Evolutionary conservation across 2,888 invertebrate species (phyloP).

Genomic region (Coelinius sp.): DNA sequence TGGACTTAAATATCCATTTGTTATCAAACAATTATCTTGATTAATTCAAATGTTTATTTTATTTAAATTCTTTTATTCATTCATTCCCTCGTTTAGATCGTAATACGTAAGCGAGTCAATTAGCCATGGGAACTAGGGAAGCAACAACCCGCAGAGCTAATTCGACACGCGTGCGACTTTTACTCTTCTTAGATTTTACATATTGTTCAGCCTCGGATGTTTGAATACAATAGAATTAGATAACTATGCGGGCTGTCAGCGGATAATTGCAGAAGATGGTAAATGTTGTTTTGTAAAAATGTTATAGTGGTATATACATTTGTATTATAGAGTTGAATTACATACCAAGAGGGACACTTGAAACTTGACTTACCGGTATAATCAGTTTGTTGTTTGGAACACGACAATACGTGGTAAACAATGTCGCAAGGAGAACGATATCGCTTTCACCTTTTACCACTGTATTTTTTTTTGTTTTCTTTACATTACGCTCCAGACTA

Average conservation of each 20-base stretch:
- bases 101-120: conserved; percentile 13
- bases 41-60: too few relatives aligned
- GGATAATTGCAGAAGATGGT: conserved; percentile 1
- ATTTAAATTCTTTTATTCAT: background rate
- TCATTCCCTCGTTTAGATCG: background rate
- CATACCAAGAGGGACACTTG: background rate
- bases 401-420: conserved; percentile 3
- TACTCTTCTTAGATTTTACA: conserved; percentile 3
- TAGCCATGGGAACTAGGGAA: conserved; percentile 14
- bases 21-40: background rate
- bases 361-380: conserved; percentile 7
- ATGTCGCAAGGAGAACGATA: conserved; percentile 7
- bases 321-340: conserved; percentile 13
- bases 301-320: background rate
- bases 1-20: background rate
- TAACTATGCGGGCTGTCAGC: conserved; percentile 16
- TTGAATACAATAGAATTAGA: conserved; percentile 14
- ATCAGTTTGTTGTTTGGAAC: conserved; percentile 1
- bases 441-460: conserved; percentile 13
- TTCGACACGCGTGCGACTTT: conserved; percentile 17
- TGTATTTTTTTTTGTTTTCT: background rate
- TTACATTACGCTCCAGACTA: background rate
- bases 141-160: conserved; percentile 3
- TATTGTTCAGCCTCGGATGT: background rate
- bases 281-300: background rate